Percentiles rank a stretch among this genome's conserved stretches.
Evolutionary conservation across 2,888 invertebrate species (phyloP).

Genomic region (Scaptomyza parva): DNA sequence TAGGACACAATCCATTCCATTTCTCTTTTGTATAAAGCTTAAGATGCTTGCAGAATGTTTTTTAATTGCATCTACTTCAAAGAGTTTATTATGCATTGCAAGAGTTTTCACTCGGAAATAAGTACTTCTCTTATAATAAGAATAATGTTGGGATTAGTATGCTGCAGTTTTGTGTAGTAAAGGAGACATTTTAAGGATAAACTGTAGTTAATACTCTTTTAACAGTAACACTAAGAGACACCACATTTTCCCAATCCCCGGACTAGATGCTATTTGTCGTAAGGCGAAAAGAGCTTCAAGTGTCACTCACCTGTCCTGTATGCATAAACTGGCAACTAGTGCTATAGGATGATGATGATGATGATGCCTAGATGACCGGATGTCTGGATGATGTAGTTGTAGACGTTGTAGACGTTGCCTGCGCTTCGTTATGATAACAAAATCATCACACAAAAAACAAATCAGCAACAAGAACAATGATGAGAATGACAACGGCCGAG

Average conservation of each 20-base stretch:
- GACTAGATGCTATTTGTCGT: too few relatives aligned
- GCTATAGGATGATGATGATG: slow-evolving; percentile 35
- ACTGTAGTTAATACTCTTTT: too few relatives aligned
- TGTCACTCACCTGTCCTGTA: slow-evolving; percentile 40
- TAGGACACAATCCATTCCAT: neutral
- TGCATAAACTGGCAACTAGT: slow-evolving; percentile 35
- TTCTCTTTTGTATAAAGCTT: neutral
- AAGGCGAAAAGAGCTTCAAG: too few relatives aligned
- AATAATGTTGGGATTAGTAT: neutral
- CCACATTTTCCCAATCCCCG: too few relatives aligned
- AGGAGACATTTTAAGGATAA: too few relatives aligned
- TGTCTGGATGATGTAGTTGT: slow-evolving; percentile 31
- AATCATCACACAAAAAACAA: slow-evolving; percentile 53
- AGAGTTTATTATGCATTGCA: neutral
- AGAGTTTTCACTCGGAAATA: neutral
- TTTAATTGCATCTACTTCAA: neutral
- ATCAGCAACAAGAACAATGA: slow-evolving; percentile 34
- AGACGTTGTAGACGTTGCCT: slow-evolving; percentile 43
- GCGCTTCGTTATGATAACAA: slow-evolving; percentile 55
- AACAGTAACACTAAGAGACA: too few relatives aligned
- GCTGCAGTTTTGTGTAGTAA: neutral
- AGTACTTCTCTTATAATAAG: neutral
- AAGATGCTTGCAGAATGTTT: slow-evolving; percentile 1
- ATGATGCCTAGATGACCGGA: slow-evolving; percentile 14
- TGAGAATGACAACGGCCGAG: slow-evolving; percentile 35